A percentile compares a stretch with the other conserved stretches of the same genome.
Conservation (phyloP, 2,113 vertebrate species). For the Chrysemys picta region DNA sequence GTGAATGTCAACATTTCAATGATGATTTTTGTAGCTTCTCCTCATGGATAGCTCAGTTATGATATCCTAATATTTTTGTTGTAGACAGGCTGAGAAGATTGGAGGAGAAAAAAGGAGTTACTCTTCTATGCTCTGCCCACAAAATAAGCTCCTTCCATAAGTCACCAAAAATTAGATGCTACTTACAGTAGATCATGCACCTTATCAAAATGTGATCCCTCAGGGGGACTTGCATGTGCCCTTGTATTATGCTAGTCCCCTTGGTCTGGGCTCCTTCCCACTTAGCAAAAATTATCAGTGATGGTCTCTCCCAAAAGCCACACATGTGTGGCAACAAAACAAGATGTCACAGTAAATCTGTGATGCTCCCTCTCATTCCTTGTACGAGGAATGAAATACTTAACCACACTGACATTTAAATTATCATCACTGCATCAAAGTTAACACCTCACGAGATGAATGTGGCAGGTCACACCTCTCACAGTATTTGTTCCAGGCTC, state of each 20-base stretch:
- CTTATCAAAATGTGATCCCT: neutral
- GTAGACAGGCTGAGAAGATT: neutral
- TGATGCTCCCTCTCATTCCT: neutral
- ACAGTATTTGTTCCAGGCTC: neutral
- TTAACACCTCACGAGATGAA: neutral
- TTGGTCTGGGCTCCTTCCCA: neutral
- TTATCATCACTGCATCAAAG: neutral
- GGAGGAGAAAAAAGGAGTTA: neutral
- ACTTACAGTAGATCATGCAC: neutral
- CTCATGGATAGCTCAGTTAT: neutral
- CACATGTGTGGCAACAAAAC: neutral
- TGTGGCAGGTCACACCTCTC: neutral
- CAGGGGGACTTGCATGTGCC: neutral
- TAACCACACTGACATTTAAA: neutral
- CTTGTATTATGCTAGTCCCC: neutral
- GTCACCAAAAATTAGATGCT: neutral
- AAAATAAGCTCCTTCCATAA: neutral
- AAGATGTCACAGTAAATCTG: neutral
- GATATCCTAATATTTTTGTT: neutral
- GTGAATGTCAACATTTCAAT: neutral
- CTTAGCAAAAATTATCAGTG: neutral
- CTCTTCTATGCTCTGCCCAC: too few relatives aligned
- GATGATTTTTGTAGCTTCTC: neutral
- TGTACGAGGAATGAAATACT: neutral
- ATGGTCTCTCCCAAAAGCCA: neutral